Evolutionary conservation across 23 tunicate species (phyloP).

Genomic region (Ascidia mentula): DNA sequence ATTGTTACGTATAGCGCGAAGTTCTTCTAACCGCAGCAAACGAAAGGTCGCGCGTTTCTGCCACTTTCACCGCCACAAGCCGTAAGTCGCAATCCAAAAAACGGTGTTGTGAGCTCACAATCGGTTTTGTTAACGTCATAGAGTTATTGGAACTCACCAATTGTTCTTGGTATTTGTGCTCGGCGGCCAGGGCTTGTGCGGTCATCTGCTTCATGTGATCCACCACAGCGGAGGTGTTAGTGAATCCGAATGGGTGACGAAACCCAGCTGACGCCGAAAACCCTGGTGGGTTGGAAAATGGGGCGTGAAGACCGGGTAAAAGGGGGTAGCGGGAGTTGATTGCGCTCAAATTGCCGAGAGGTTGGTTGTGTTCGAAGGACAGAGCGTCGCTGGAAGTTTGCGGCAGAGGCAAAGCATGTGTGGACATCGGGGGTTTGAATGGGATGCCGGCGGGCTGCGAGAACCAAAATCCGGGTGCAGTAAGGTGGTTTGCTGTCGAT

Average conservation of each 20-base stretch:
- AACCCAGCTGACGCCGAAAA: conserved; percentile 22
- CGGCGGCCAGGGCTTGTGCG: conserved; percentile 14
- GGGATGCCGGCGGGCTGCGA: conserved; percentile 23
- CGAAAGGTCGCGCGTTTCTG: no score
- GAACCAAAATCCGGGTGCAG: conserved; percentile 52
- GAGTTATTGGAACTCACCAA: neutral
- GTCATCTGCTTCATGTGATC: conserved; percentile 18
- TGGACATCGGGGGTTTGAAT: conserved; percentile 32
- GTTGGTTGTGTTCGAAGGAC: neutral
- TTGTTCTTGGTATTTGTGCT: conserved; percentile 38
- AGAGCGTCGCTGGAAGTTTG: neutral
- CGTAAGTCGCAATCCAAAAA: no score
- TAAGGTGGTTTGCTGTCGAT: conserved; percentile 1
- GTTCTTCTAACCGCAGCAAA: no score
- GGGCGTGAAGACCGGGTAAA: conserved; percentile 38
- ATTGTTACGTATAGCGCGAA: no score
- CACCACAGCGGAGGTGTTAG: neutral
- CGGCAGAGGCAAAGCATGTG: neutral
- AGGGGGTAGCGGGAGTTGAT: conserved; percentile 35
- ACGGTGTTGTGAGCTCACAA: no score
- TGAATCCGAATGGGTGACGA: conserved; percentile 7
- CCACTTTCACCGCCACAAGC: no score
- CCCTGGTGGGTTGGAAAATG: neutral
- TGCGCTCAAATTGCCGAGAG: neutral
- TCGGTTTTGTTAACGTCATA: neutral